phyloP scores from a whole-genome alignment of 2,888 invertebrate species.

The Cantharis flavilabris region DNA sequence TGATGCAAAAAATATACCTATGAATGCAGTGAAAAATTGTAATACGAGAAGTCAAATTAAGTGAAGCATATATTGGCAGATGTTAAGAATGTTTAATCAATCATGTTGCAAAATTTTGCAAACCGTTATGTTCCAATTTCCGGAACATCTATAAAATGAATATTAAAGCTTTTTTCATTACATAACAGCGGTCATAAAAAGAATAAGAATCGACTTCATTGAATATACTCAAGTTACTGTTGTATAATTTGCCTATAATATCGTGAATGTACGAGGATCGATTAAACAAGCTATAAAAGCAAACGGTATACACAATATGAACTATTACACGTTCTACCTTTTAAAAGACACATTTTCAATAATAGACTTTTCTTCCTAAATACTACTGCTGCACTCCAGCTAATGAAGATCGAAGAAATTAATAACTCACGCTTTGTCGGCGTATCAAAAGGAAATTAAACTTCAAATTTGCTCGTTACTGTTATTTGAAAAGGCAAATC shows the following conservation, averaged over 20 bases:
- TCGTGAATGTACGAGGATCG: slow-evolving; percentile 15
- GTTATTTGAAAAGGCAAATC: slow-evolving; percentile 16
- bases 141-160: slow-evolving; percentile 19
- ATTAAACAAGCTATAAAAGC: slow-evolving; percentile 21
- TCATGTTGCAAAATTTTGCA: slow-evolving; percentile 23
- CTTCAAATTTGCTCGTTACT: background rate
- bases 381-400: background rate
- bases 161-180: slow-evolving; percentile 11
- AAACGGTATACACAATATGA: slow-evolving; percentile 18
- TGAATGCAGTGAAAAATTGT: background rate
- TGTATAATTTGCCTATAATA: slow-evolving; percentile 10
- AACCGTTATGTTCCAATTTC: slow-evolving; percentile 23
- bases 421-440: background rate
- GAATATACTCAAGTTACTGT: slow-evolving; percentile 2
- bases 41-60: background rate
- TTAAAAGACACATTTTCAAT: slow-evolving; percentile 12
- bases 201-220: slow-evolving; percentile 2
- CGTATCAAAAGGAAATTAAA: background rate
- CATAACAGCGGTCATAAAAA: background rate
- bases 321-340: slow-evolving; percentile 15
- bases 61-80: slow-evolving; percentile 10
- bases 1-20: background rate
- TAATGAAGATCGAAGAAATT: background rate
- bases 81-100: slow-evolving; percentile 19
- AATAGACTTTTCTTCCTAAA: slow-evolving; percentile 17